These are phyloP conservation scores for Drosophila equinoxialis DNA, from an alignment of 1,140 invertebrate genomes.

Conservation along the genomic window DNA sequence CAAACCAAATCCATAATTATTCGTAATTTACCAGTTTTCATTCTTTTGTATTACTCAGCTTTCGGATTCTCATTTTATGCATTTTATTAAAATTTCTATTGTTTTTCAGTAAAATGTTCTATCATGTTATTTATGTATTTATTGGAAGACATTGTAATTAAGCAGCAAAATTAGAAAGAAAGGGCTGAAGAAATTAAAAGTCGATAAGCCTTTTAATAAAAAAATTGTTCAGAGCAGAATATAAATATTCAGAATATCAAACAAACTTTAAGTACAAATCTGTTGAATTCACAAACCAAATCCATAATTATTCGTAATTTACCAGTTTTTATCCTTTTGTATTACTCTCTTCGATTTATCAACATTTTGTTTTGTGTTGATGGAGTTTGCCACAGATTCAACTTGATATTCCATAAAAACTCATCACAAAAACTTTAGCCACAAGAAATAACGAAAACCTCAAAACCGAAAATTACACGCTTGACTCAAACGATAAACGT, in stretches of 20 bases:
- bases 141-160: conserved; percentile 26
- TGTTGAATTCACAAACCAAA: neutral
- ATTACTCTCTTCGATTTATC: neutral
- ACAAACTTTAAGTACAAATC: too few relatives aligned
- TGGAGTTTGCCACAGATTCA: neutral
- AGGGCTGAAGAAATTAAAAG: too few relatives aligned
- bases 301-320: neutral
- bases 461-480: conserved; percentile 65
- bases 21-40: conserved; percentile 1
- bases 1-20: conserved; percentile 1
- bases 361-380: neutral
- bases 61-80: conserved; percentile 17
- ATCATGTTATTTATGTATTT: conserved; percentile 36
- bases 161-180: too few relatives aligned
- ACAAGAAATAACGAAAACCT: conserved; percentile 1
- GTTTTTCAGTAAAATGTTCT: conserved; percentile 54
- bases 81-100: conserved; percentile 67
- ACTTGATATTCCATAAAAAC: conserved; percentile 2
- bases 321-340: neutral
- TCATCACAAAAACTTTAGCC: conserved; percentile 8
- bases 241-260: too few relatives aligned
- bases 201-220: too few relatives aligned
- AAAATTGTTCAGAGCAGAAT: too few relatives aligned
- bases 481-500: conserved; percentile 69
- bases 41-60: too few relatives aligned